Base-by-base conservation (phyloP, 2,113 vertebrate genomes). In the Empidonax alnorum region DNA sequence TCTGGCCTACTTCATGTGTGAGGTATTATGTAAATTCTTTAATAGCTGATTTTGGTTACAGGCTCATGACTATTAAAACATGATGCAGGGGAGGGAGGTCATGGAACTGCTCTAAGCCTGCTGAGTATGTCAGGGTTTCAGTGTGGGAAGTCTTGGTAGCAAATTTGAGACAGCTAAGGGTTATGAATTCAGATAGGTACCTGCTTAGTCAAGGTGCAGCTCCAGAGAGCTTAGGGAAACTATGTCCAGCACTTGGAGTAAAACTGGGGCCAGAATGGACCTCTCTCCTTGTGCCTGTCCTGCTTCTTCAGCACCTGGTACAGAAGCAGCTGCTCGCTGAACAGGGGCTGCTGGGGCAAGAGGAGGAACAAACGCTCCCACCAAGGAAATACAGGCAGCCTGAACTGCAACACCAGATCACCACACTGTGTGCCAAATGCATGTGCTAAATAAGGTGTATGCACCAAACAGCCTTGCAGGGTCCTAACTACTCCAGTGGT, bases 11-110 rank as follows among this genome's bases (percentile, higher is more conserved):
- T 91, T 93, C 56, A 81, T 10, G 33, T 92, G 87, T 96, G 93
- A 94, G 84, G 80, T 94, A 96, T 94, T 91, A 82, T 87, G 84
- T 95, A 92, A 96, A 92, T 94, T 96, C 80, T 89, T 94, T 94
- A 95, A 94, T 73, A 91, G 85, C 49, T 83, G 84, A 74, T 94
- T 92, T 92, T 83, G 82, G 82, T 96, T 88, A 83, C 76, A 90
- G 68, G 39, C 83, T 93, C 27, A 35, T 81, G 79, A 59, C 68
- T 86, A 39, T 78, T 89, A 94, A 94, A 97, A 73, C 59, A 66
- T 0, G 42, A 59, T 14, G 20, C 42, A 81, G 68, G 24, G 52
- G 33, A 78, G 61, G 77, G 80, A 94, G 80, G 81, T 89, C 84
- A 63, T 18, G 35, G 56, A 95, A 76, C 42, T 56, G 44, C 65